Conservation (phyloP, 23 tunicate genomes). For the Corella eumyota region DNA sequence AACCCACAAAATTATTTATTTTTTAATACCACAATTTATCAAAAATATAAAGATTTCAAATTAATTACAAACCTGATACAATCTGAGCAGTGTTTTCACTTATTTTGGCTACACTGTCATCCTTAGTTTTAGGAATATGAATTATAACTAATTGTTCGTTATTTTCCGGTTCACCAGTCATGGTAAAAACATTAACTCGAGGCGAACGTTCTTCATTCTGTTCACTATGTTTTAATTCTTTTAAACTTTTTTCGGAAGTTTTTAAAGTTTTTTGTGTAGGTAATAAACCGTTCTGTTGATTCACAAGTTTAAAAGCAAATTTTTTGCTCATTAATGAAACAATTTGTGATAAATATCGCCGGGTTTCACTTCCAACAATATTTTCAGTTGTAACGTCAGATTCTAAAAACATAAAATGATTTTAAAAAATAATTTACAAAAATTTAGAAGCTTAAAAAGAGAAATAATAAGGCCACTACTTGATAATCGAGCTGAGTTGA, state of each 20-base stretch:
- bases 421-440: background rate
- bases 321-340: slow-evolving; percentile 38
- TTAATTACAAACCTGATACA: background rate
- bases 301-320: slow-evolving; percentile 35
- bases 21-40: no score
- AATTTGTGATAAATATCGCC: slow-evolving; percentile 61
- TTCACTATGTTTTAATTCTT: no score
- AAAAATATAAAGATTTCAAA: background rate
- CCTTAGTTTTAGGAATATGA: slow-evolving; percentile 35
- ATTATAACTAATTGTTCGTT: slow-evolving; percentile 43
- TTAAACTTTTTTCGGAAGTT: background rate
- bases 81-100: background rate
- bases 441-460: no score
- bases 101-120: background rate
- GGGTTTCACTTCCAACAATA: slow-evolving; percentile 60
- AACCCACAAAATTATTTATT: no score
- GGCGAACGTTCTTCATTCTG: background rate
- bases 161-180: slow-evolving; percentile 9
- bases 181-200: slow-evolving; percentile 32
- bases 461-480: background rate
- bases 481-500: slow-evolving; percentile 1
- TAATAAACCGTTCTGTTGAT: slow-evolving; percentile 18
- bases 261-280: background rate
- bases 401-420: background rate
- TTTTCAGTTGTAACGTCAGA: slow-evolving; percentile 5